Evolutionary conservation across 2,113 vertebrate species (phyloP).

Genomic region (Tichodroma muraria): DNA sequence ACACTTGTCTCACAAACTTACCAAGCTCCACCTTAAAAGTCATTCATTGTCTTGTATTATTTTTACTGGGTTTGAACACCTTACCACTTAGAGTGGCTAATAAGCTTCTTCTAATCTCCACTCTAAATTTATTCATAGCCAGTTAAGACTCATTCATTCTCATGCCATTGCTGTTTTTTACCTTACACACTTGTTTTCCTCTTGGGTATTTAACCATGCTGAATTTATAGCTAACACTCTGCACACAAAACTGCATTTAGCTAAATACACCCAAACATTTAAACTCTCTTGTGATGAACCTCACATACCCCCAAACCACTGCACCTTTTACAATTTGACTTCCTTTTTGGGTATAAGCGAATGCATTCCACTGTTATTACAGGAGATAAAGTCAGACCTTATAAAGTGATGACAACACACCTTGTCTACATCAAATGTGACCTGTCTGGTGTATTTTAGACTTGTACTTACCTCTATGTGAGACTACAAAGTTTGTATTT

Average conservation of each 20-base stretch:
- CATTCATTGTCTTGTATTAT: not conserved
- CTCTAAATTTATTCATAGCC: not conserved
- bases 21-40: not conserved
- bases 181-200: not conserved
- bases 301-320: not conserved
- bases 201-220: not conserved
- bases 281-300: not conserved
- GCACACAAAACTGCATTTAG: not conserved
- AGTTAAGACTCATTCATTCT: not conserved
- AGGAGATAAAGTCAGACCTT: not conserved
- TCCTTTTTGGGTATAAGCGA: not conserved
- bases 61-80: not conserved
- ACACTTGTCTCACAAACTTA: not conserved
- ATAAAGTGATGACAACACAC: fast-evolving
- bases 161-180: not conserved
- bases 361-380: not conserved
- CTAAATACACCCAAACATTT: not conserved
- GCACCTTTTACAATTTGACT: not conserved
- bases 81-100: not conserved
- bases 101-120: not conserved
- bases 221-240: not conserved
- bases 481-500: not conserved
- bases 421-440: not conserved
- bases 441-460: not conserved
- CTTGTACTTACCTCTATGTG: not conserved